These are phyloP conservation scores for Bothrops jararaca DNA, from an alignment of 2,113 vertebrate genomes.

Conservation along the genomic window DNA sequence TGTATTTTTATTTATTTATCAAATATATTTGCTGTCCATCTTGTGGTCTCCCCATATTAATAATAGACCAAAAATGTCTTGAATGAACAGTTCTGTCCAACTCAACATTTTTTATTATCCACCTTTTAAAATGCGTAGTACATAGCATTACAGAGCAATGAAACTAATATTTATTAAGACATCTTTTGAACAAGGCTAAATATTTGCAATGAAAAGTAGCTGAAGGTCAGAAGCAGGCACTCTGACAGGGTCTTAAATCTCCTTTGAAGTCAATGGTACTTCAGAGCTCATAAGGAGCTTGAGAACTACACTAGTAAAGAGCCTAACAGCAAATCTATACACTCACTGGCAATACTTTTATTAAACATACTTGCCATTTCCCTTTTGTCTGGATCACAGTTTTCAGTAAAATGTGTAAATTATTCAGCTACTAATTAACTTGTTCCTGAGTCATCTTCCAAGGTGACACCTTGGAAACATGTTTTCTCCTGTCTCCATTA, in stretches of 20 bases:
- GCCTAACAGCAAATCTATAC: neutral
- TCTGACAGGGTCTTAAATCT: neutral
- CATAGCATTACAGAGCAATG: neutral
- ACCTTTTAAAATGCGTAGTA: neutral
- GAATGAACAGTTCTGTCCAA: neutral
- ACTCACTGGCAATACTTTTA: neutral
- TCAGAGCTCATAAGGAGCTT: neutral
- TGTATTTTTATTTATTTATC: neutral
- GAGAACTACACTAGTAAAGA: no score
- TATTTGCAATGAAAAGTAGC: neutral
- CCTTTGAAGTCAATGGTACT: conserved; percentile 2
- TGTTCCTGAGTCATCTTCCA: neutral
- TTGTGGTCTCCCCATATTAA: neutral
- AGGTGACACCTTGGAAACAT: neutral
- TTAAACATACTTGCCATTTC: neutral
- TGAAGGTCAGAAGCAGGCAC: conserved; percentile 6
- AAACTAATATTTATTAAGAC: conserved; percentile 21
- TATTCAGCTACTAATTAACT: neutral
- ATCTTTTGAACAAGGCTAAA: neutral
- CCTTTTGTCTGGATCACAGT: neutral
- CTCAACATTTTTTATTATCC: neutral
- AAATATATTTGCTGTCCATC: neutral
- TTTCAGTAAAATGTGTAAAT: neutral
- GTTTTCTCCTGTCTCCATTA: neutral
- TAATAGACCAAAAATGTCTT: neutral